These are phyloP conservation scores for Coreius guichenoti DNA, from an alignment of 2,797 vertebrate species.

Conservation along the genomic window DNA sequence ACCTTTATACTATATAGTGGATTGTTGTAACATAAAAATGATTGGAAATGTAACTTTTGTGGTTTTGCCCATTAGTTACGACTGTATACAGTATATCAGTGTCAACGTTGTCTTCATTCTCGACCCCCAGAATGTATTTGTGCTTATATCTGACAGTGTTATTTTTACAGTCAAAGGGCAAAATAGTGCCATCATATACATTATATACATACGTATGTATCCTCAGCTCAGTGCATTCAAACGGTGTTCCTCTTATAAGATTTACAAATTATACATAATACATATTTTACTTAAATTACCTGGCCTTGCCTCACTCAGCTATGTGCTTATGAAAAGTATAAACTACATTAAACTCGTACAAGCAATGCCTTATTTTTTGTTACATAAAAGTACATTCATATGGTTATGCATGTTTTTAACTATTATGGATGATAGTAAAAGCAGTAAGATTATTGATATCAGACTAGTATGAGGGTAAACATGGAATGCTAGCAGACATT, in stretches of 20 bases:
- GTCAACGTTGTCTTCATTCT: not conserved
- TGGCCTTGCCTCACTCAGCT: slow-evolving; percentile 37
- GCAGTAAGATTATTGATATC: slow-evolving; percentile 57
- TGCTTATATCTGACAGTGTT: slow-evolving; percentile 44
- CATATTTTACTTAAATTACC: slow-evolving; percentile 51
- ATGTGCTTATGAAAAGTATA: slow-evolving; percentile 50
- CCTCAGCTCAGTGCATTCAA: slow-evolving; percentile 61
- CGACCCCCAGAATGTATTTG: slow-evolving; percentile 27
- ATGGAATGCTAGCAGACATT: slow-evolving; percentile 1
- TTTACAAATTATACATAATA: slow-evolving; percentile 65
- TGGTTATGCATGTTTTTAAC: slow-evolving; percentile 64
- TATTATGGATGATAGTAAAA: slow-evolving; percentile 56
- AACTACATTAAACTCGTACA: slow-evolving; percentile 37
- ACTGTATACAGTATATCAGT: not conserved
- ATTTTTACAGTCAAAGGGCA: slow-evolving; percentile 20
- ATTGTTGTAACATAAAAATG: not conserved
- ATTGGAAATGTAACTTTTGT: not conserved
- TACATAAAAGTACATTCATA: slow-evolving; percentile 66
- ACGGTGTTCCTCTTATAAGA: slow-evolving; percentile 14
- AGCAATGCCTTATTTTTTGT: slow-evolving; percentile 52
- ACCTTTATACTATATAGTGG: not conserved
- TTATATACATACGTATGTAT: slow-evolving; percentile 75
- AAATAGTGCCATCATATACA: slow-evolving; percentile 60
- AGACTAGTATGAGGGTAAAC: slow-evolving; percentile 48
- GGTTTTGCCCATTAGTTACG: not conserved